Evolutionary conservation across 2,113 vertebrate genomes (phyloP).

Genomic region (Seriola quinqueradiata): DNA sequence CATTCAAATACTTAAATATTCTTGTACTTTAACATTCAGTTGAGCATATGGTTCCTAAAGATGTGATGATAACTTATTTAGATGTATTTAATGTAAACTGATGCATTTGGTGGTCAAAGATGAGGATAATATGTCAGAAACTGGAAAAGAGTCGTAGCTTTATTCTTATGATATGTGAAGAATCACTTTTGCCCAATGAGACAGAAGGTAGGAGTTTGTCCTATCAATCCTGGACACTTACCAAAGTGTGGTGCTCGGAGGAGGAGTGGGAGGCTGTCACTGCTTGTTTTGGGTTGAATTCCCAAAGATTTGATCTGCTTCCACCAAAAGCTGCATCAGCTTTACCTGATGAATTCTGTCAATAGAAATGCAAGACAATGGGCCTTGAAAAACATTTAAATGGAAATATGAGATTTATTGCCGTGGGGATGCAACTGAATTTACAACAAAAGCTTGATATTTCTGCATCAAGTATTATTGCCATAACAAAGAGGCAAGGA

Average conservation of each 20-base stretch:
- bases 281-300: neutral
- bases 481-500: slow-evolving; percentile 31
- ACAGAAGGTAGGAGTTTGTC: neutral
- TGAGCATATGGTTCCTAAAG: neutral
- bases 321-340: neutral
- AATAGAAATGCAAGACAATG: slow-evolving; percentile 16
- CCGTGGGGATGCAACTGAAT: slow-evolving; percentile 16
- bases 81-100: neutral
- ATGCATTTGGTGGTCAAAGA: neutral
- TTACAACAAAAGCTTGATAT: slow-evolving; percentile 1
- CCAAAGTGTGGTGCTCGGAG: neutral
- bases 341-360: neutral
- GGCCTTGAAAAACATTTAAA: slow-evolving; percentile 8
- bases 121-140: neutral
- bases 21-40: too few species aligned
- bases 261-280: neutral
- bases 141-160: neutral
- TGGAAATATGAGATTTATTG: neutral
- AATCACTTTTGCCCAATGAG: neutral
- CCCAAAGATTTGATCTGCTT: neutral
- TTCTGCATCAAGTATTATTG: slow-evolving; percentile 11
- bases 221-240: neutral
- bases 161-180: neutral
- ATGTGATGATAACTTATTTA: neutral
- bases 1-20: neutral